Base-by-base conservation (phyloP, 2,888 invertebrate genomes). In the Nomada hirtipes region DNA sequence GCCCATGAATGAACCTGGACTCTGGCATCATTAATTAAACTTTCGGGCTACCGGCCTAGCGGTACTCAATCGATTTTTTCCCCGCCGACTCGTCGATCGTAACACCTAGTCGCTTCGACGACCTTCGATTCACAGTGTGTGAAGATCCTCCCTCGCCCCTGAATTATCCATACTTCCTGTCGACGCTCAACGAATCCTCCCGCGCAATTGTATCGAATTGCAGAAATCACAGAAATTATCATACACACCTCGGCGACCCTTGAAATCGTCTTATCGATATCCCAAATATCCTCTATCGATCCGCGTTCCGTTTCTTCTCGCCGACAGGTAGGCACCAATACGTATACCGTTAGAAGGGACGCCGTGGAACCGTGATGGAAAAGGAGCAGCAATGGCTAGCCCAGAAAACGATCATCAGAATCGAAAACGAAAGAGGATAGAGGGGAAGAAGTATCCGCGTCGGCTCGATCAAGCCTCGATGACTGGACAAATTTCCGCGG, bases 381-480 rank as follows among this genome's bases (percentile, higher is more conserved):
- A 67, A 79, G 76, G 64, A 70, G 13, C 20, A 36, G 29, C 26
- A 26, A 20, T 52, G 69, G 82, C 29, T 50, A 68, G 36, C 44
- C 50, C 29, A 53, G 50, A 76, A 47, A 71, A 68, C 60, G 52
- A 60, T 9, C 29, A 76, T 44, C 53, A 59, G 76, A 81, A 63
- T 75, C 77, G 75, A 76, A 78, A 53, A 77, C 69, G 70, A 70
- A 52, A 70, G 64, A 67, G 2, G 47, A 59, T 55, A 29, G 67
- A 69, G 70, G 36, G 69, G 84, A 74, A 80, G 72, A 84, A 63
- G 89, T 85, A 89, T 90, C 89, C 89, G 82, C 87, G 92, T 91
- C 91, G 92, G 92, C 91, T 92, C 90, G 92, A 92, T 92, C 92
- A 92, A 91, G 92, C 88, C 88, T 89, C 92, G 89, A 92, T 92